Conservation (phyloP, 1,140 invertebrate species). For the Drosophila sucinea region DNA sequence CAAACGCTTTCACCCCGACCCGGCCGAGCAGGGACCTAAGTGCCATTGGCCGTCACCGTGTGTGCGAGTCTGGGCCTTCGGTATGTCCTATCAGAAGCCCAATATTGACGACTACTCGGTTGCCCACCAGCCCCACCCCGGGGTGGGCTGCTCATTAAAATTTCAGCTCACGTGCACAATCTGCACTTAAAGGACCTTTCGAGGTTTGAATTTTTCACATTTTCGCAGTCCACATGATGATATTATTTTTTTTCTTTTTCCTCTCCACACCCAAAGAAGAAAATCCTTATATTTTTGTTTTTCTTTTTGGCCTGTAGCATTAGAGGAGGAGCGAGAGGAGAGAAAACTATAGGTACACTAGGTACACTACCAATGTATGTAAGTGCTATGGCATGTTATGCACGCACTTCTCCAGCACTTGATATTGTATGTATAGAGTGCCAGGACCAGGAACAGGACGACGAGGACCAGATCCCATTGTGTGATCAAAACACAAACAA, state of each 20-base stretch:
- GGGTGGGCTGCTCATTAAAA: constrained; percentile 64
- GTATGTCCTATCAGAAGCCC: constrained; percentile 43
- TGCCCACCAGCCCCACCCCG: background rate
- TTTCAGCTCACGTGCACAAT: constrained; percentile 76
- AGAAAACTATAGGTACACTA: constrained; percentile 39
- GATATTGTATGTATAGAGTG: constrained; percentile 8
- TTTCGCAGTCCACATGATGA: constrained; percentile 47
- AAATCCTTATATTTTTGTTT: constrained; percentile 4
- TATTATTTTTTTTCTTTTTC: constrained; percentile 32
- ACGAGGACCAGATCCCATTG: constrained; percentile 19
- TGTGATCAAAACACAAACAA: constrained; percentile 57
- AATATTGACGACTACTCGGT: constrained; percentile 8
- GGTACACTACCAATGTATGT: constrained; percentile 20
- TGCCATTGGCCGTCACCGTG: constrained; percentile 31
- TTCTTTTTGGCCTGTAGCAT: background rate
- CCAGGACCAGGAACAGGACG: too few relatives aligned
- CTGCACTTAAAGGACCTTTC: constrained; percentile 77
- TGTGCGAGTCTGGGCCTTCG: background rate
- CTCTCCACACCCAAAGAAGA: background rate
- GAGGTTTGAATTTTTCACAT: constrained; percentile 79
- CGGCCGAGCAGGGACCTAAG: constrained; percentile 49
- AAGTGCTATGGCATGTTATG: constrained; percentile 64
- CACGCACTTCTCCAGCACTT: constrained; percentile 49
- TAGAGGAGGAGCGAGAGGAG: background rate
- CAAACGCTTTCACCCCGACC: constrained; percentile 57